These are phyloP conservation scores for Cheilosia pagana DNA, from an alignment of 2,888 invertebrate species.

Conservation along the genomic window DNA sequence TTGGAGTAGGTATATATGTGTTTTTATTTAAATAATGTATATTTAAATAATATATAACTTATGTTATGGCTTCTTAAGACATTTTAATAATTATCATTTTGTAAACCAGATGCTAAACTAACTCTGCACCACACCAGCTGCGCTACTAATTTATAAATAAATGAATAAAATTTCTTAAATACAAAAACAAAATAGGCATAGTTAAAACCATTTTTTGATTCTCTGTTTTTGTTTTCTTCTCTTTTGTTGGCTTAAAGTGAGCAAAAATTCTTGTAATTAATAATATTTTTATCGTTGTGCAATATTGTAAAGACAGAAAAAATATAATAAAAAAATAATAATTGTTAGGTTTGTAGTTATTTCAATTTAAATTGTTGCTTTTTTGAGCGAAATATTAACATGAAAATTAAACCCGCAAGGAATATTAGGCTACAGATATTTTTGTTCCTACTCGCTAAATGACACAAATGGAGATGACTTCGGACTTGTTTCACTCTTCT, in stretches of 20 bases:
- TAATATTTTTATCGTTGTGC: conserved; percentile 31
- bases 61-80: conserved; percentile 65
- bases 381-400: conserved; percentile 29
- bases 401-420: conserved; percentile 15
- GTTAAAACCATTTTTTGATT: neutral
- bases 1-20: conserved; percentile 69
- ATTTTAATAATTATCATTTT: conserved; percentile 39
- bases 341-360: conserved; percentile 42
- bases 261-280: conserved; percentile 34
- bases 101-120: conserved; percentile 50
- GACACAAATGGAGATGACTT: conserved; percentile 3
- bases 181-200: conserved; percentile 5
- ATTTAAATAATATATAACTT: conserved; percentile 58
- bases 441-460: conserved; percentile 30
- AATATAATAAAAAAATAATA: conserved; percentile 11
- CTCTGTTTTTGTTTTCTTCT: conserved; percentile 6
- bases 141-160: conserved; percentile 39
- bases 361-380: conserved; percentile 17
- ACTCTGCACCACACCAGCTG: conserved; percentile 44
- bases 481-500: neutral
- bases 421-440: conserved; percentile 14
- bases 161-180: neutral
- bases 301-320: conserved; percentile 1
- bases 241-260: conserved; percentile 24
- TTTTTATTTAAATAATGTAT: conserved; percentile 53